A percentile compares a stretch with the other conserved stretches of the same genome.
Conservation (phyloP, 2,113 vertebrate genomes). For the Malaclemys terrapin region DNA sequence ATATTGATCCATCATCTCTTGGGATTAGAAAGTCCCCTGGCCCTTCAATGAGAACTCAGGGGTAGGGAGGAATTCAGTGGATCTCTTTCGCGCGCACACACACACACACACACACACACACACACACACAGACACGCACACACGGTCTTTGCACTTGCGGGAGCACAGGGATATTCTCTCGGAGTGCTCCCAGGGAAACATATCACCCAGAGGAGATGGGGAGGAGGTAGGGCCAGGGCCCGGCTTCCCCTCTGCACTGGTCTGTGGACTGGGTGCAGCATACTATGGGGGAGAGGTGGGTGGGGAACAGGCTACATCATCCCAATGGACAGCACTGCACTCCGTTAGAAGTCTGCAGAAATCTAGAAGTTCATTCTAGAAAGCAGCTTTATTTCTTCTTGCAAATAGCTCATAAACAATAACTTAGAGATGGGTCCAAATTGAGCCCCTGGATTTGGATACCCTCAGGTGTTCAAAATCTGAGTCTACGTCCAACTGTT, state of each 20-base stretch:
- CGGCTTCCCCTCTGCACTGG: not conserved
- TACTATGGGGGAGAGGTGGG: not conserved
- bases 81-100: not conserved
- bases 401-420: not conserved
- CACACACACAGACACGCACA: too few species aligned
- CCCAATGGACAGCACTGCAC: not conserved
- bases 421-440: not conserved
- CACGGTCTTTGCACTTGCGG: not conserved
- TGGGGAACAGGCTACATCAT: not conserved
- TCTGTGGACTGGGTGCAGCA: not conserved
- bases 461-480: not conserved
- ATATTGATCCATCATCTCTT: not conserved
- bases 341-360: rapidly evolving
- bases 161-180: not conserved
- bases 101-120: too few species aligned
- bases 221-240: not conserved
- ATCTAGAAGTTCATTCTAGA: not conserved
- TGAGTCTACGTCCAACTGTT: not conserved
- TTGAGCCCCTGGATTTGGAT: not conserved
- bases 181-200: not conserved
- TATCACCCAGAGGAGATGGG: not conserved
- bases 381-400: not conserved
- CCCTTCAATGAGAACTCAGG: rapidly evolving
- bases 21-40: not conserved
- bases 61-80: not conserved